phyloP scores from a whole-genome alignment of 1,140 invertebrate genomes.

The Ostrea denselamellosa region DNA sequence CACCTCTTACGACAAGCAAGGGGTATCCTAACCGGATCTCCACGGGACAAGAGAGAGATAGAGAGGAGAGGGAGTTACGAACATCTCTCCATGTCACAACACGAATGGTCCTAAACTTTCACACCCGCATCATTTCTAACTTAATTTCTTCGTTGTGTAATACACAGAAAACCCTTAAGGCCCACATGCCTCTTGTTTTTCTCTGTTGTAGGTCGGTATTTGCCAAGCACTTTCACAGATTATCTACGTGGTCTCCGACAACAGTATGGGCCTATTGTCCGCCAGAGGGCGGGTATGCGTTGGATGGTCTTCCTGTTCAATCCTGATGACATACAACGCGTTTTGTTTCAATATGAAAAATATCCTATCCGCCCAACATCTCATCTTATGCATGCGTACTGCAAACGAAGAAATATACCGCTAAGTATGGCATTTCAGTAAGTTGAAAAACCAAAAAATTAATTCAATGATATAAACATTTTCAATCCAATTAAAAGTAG shows the following conservation, averaged over 20 bases:
- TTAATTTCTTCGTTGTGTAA: no score
- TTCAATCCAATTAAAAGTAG: no score
- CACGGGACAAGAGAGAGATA: no score
- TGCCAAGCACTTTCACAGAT: slow-evolving; percentile 37
- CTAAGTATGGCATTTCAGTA: slow-evolving; percentile 46
- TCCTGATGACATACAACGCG: slow-evolving; percentile 34
- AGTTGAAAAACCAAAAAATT: not conserved
- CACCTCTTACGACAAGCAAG: no score
- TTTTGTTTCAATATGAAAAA: slow-evolving; percentile 21
- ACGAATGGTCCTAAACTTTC: no score
- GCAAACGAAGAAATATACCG: not conserved
- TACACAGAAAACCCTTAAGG: no score
- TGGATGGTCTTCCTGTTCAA: slow-evolving; percentile 49
- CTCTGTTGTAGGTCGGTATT: slow-evolving; percentile 33
- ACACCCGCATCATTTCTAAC: no score
- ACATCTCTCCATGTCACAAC: no score
- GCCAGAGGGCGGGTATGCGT: slow-evolving; percentile 14
- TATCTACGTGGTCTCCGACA: not conserved
- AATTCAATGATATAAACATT: no score
- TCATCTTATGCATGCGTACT: not conserved
- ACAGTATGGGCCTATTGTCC: slow-evolving; percentile 30
- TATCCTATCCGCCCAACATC: not conserved
- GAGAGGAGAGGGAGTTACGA: no score
- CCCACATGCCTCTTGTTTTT: not conserved
- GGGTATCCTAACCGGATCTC: no score